Evolutionary conservation across 2,888 invertebrate genomes (phyloP), one percentile per base, ranked within the genome.

Genomic region (Mallateleia sp.): DNA sequence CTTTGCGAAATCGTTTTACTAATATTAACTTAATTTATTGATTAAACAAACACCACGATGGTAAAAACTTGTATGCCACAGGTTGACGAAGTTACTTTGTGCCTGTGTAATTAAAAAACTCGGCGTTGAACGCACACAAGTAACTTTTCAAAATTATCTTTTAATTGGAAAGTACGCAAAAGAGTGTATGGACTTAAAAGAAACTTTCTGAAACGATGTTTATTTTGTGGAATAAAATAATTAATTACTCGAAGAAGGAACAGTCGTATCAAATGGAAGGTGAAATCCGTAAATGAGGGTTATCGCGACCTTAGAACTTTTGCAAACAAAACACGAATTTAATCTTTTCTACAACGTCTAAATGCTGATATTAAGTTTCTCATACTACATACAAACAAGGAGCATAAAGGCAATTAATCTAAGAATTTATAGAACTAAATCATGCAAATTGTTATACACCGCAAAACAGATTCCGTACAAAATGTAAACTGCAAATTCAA

Each of bases 61-160:
- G 69, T 24, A 38, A 56, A 67, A 71, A 56, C 54, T 71, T 71
- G 18, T 42, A 42, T 38, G 52, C 25, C 25, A 25, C 54, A 42
- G 38, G 69, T 42, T 71, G 69, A 71, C 56, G 56, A 42, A 56
- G 69, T 71, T 56, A n/a, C 42, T 56, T 71, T 38, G 38, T 71
- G 28, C 56, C 9, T 28, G 25, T 72, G 45, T 58, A 58, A 58
- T 72, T 58, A 72, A 58, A 72, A 58, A 45, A 18, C 18, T 45
- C 18, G 11, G 34, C 28, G 66, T 32, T 25, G 25, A 8, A 11
- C 8, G 64, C 15, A 32, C 45, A 45, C 42, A 45, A 45, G 45
- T 47, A 25, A 66, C 64, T 66, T 47, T 66, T 66, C 28, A 18
- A 66, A 66, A 66, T 47, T 47, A 66, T 66, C 28, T 66, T 66